These are phyloP conservation scores for Mesorhabditis spiculigera DNA, from an alignment of 2,888 invertebrate species.

Conservation along the genomic window DNA sequence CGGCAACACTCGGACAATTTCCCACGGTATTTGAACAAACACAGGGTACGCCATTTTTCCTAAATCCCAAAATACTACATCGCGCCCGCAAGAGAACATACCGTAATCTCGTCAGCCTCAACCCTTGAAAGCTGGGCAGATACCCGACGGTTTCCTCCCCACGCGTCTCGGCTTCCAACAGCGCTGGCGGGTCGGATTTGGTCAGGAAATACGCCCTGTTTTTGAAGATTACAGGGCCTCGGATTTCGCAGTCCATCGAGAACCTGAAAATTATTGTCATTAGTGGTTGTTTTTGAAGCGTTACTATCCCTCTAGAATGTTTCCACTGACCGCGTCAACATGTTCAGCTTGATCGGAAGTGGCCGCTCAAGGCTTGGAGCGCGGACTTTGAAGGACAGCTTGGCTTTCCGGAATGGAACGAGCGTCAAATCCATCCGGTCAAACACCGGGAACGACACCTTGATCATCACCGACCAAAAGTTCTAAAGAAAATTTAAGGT, in stretches of 20 bases:
- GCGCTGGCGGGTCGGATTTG: neutral
- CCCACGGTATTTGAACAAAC: neutral
- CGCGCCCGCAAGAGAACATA: neutral
- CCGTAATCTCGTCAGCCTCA: slow-evolving; percentile 1
- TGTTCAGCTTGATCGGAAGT: slow-evolving; percentile 2
- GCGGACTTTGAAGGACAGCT: neutral
- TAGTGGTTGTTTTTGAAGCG: neutral
- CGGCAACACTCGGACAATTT: neutral
- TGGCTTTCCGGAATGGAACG: neutral
- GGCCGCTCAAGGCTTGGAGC: neutral
- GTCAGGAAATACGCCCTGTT: slow-evolving; percentile 1
- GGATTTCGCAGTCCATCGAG: neutral
- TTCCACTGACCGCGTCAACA: neutral
- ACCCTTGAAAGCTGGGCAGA: neutral
- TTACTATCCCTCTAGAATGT: neutral
- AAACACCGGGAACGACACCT: neutral
- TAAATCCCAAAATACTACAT: neutral
- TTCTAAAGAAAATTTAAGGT: no score
- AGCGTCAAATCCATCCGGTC: neutral
- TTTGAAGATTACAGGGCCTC: neutral
- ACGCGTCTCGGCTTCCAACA: neutral
- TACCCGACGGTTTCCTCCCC: neutral
- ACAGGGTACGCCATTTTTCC: neutral
- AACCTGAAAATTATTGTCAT: neutral
- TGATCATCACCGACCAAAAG: neutral